Conservation (phyloP, 2,113 vertebrate species). For the Actinemys pallida region DNA sequence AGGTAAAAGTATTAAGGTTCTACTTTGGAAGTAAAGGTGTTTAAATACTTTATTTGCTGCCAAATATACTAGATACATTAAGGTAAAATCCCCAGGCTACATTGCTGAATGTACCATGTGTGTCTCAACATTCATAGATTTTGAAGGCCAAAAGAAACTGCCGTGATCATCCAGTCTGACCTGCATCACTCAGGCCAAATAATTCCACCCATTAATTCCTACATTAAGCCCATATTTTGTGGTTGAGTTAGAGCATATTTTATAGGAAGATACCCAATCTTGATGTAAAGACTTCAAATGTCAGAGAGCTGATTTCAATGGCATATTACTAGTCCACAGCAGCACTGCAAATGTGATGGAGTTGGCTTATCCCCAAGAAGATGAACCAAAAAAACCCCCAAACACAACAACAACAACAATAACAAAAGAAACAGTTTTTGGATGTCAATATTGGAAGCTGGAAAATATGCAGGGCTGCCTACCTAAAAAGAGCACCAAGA, state of each 20-base stretch:
- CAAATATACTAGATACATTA: background rate
- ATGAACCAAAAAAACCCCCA: background rate
- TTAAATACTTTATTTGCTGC: background rate
- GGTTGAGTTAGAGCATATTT: too few relatives aligned
- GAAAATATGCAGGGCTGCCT: background rate
- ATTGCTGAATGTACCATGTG: background rate
- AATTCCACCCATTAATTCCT: too few relatives aligned
- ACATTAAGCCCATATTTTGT: too few relatives aligned
- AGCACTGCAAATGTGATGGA: background rate
- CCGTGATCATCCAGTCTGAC: too few relatives aligned
- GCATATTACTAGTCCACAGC: background rate
- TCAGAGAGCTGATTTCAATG: background rate
- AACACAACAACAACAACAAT: too few relatives aligned
- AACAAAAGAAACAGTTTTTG: background rate
- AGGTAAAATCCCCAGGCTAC: background rate
- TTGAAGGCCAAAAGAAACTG: background rate
- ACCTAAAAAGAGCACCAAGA: background rate
- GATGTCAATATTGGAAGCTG: background rate
- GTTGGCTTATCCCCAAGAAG: background rate
- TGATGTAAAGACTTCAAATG: too few relatives aligned
- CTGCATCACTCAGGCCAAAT: too few relatives aligned
- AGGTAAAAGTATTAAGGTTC: background rate
- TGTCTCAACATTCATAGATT: background rate
- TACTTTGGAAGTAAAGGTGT: background rate
- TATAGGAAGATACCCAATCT: too few relatives aligned